A percentile compares a stretch with the other conserved stretches of the same genome.
These are phyloP conservation scores for Entomobrya multifasciata DNA, from an alignment of 2,888 invertebrate genomes.

Conservation along the genomic window DNA sequence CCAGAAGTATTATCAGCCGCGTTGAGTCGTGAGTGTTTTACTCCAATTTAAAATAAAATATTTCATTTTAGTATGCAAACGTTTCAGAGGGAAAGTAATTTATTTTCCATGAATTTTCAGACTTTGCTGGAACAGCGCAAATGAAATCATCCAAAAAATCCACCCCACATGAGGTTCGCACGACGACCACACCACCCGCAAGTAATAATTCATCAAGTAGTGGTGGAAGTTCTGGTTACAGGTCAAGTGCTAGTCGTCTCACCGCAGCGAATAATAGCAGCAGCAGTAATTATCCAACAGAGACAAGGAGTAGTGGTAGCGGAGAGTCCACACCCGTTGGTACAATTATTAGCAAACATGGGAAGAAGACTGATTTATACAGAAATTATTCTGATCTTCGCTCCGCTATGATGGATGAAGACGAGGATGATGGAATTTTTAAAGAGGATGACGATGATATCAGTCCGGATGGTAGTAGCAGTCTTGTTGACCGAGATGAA, in stretches of 20 bases:
- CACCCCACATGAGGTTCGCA: conserved; percentile 22
- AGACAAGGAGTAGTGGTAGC: conserved; percentile 78
- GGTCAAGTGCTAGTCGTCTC: conserved; percentile 68
- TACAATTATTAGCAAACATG: conserved; percentile 73
- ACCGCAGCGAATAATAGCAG: conserved; percentile 67
- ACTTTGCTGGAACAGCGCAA: conserved; percentile 68
- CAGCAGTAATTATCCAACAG: conserved; percentile 70
- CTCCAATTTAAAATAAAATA: neutral
- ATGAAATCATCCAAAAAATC: conserved; percentile 53
- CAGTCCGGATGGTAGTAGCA: conserved; percentile 46
- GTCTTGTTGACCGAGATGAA: conserved; percentile 60
- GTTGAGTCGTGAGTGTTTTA: conserved; percentile 77
- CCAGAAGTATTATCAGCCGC: conserved; percentile 80
- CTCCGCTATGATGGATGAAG: conserved; percentile 68
- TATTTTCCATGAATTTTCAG: conserved; percentile 11
- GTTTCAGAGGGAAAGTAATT: neutral
- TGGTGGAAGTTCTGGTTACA: conserved; percentile 68
- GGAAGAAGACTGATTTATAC: conserved; percentile 77
- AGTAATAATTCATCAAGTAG: conserved; percentile 71
- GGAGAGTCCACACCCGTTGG: conserved; percentile 80
- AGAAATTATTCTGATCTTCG: conserved; percentile 72
- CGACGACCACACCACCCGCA: conserved; percentile 66
- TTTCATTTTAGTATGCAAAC: neutral
- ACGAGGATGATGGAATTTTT: conserved; percentile 69
- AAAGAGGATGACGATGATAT: conserved; percentile 60